These are phyloP conservation scores for Physocephala rufipes DNA, from an alignment of 2,888 invertebrate species.

Conservation along the genomic window DNA sequence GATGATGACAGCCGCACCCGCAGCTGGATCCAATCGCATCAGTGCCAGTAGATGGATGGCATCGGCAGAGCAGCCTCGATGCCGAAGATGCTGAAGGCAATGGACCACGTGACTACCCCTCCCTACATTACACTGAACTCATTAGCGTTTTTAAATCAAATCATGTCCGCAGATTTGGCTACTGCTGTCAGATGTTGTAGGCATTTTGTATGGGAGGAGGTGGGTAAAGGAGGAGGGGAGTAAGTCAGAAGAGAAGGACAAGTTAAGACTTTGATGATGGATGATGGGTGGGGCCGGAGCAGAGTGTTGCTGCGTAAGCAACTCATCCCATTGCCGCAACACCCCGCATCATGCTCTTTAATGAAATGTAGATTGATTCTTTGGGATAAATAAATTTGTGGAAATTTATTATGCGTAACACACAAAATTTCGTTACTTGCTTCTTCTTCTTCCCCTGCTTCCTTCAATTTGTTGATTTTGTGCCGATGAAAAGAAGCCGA, in stretches of 20 bases:
- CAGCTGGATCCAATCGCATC: no score
- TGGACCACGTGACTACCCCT: constrained; percentile 17
- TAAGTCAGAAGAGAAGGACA: not conserved
- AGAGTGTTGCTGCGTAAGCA: not conserved
- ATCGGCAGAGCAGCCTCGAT: not conserved
- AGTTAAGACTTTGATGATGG: not conserved
- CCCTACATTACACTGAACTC: not conserved
- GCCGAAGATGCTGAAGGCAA: not conserved
- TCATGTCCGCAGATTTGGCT: constrained; percentile 16
- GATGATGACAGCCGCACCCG: not conserved
- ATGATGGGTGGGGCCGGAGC: not conserved
- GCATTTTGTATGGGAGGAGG: not conserved
- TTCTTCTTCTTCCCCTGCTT: not conserved
- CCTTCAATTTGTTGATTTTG: not conserved
- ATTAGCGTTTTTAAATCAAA: constrained; percentile 15
- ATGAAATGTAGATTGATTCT: constrained; percentile 27
- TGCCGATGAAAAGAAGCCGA: constrained; percentile 14
- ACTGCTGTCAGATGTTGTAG: constrained; percentile 12
- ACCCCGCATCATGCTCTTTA: not conserved
- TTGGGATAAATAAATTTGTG: constrained; percentile 36
- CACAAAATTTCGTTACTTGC: constrained; percentile 16
- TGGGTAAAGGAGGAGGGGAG: not conserved
- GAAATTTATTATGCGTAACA: constrained; percentile 40
- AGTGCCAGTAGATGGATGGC: not conserved
- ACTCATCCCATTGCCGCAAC: not conserved